Conservation (phyloP, 2,113 vertebrate genomes). For the Mormyrus lacerda region DNA sequence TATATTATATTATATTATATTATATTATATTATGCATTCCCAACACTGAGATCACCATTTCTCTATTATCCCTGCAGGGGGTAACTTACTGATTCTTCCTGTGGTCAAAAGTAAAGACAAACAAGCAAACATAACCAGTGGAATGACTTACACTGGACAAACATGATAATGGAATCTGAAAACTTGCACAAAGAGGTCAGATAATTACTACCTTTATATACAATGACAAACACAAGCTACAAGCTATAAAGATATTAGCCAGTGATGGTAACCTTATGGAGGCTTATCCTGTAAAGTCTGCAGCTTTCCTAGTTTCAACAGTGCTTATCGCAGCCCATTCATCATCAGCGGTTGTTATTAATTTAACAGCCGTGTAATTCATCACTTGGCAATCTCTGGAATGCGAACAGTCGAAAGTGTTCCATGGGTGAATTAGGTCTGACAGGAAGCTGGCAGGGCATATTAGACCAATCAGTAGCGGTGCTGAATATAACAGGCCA, state of each 20-base stretch:
- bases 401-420: neutral
- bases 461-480: neutral
- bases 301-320: neutral
- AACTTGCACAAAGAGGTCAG: neutral
- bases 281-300: neutral
- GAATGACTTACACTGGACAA: neutral
- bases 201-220: neutral
- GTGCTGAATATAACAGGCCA: neutral
- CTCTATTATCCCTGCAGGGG: neutral
- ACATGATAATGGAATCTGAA: neutral
- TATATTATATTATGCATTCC: neutral
- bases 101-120: neutral
- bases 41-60: neutral
- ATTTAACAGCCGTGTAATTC: neutral
- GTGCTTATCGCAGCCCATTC: neutral
- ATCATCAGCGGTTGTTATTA: neutral
- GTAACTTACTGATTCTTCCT: neutral
- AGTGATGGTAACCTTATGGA: neutral
- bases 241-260: neutral
- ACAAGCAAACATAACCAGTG: neutral
- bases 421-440: neutral
- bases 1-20: too few relatives aligned
- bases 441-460: neutral
- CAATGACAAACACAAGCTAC: neutral
- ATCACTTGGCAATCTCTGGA: neutral